A percentile compares a stretch with the other conserved stretches of the same genome.
phyloP scores from a whole-genome alignment of 2,888 invertebrate genomes.

The Willowsia nigromaculata region DNA sequence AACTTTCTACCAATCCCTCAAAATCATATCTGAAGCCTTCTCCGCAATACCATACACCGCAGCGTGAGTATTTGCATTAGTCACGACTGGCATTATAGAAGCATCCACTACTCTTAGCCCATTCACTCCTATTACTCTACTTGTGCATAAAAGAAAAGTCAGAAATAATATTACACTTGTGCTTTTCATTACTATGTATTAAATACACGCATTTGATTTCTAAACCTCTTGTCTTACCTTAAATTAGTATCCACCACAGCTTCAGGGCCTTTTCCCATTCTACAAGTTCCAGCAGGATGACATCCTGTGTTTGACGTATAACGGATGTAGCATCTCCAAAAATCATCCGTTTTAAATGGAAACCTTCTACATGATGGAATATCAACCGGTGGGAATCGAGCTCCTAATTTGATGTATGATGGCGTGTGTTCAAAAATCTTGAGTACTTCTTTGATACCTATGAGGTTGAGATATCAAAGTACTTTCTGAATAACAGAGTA shows the following conservation, averaged over 20 bases:
- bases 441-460: conserved; percentile 18
- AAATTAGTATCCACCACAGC: conserved; percentile 52
- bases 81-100: conserved; percentile 26
- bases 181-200: too few relatives aligned
- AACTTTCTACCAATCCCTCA: background rate
- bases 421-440: conserved; percentile 24
- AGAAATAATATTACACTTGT: too few relatives aligned
- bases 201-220: too few relatives aligned
- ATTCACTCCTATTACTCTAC: conserved; percentile 40
- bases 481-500: too few relatives aligned
- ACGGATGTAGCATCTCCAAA: conserved; percentile 53
- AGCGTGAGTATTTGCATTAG: conserved; percentile 34
- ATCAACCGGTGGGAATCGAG: background rate
- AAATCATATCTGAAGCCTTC: conserved; percentile 36
- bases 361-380: background rate
- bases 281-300: conserved; percentile 43
- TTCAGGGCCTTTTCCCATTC: conserved; percentile 32
- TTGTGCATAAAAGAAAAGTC: background rate
- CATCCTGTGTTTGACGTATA: background rate
- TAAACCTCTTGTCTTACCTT: too few relatives aligned
- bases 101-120: conserved; percentile 39
- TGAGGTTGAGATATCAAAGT: too few relatives aligned
- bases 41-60: conserved; percentile 38
- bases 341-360: conserved; percentile 17
- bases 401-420: conserved; percentile 27